Percentiles rank a stretch among this genome's conserved stretches.
These are phyloP conservation scores for Elanus axillaris DNA, from an alignment of 2,113 vertebrate genomes.

Conservation along the genomic window DNA sequence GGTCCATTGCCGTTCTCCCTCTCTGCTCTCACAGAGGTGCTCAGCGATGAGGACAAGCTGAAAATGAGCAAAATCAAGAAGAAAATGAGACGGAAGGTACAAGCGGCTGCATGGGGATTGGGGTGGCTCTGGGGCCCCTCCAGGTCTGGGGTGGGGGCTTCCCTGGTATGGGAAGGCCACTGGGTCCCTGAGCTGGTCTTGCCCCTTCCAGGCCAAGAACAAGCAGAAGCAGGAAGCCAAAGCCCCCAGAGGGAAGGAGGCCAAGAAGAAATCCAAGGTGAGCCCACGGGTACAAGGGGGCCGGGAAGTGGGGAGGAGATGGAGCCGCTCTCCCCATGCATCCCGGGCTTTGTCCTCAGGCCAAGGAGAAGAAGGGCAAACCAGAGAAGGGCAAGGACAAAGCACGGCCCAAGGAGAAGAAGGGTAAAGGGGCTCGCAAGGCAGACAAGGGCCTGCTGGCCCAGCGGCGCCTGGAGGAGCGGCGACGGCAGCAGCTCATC, in stretches of 20 bases:
- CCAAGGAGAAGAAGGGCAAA: slow-evolving; percentile 77
- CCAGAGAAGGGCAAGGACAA: slow-evolving; percentile 60
- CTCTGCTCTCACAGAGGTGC: slow-evolving; percentile 74
- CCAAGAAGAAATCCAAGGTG: slow-evolving; percentile 86
- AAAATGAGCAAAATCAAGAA: slow-evolving; percentile 92
- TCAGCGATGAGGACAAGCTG: slow-evolving; percentile 88
- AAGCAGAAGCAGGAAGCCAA: slow-evolving; percentile 87
- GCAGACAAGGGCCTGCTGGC: slow-evolving; percentile 77
- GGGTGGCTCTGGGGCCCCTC: not conserved
- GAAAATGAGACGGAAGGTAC: slow-evolving; percentile 91
- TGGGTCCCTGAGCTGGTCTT: accelerated
- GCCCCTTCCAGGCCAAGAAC: slow-evolving; percentile 81
- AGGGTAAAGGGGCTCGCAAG: slow-evolving; percentile 77
- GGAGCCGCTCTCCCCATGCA: not conserved
- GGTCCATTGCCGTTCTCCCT: accelerated
- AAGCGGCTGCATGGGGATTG: not conserved
- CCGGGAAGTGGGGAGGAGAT: accelerated
- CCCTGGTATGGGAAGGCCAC: accelerated
- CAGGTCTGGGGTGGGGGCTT: accelerated
- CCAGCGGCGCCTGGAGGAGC: slow-evolving; percentile 86
- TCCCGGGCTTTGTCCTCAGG: not conserved
- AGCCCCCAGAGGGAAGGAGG: slow-evolving; percentile 77
- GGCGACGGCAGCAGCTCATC: slow-evolving; percentile 89
- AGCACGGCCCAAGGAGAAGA: slow-evolving; percentile 76
- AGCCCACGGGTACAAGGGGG: accelerated